Percentiles rank a stretch among this genome's conserved stretches.
These are phyloP conservation scores for Psilopsiagon aymara DNA, from an alignment of 2,113 vertebrate species.

Conservation along the genomic window DNA sequence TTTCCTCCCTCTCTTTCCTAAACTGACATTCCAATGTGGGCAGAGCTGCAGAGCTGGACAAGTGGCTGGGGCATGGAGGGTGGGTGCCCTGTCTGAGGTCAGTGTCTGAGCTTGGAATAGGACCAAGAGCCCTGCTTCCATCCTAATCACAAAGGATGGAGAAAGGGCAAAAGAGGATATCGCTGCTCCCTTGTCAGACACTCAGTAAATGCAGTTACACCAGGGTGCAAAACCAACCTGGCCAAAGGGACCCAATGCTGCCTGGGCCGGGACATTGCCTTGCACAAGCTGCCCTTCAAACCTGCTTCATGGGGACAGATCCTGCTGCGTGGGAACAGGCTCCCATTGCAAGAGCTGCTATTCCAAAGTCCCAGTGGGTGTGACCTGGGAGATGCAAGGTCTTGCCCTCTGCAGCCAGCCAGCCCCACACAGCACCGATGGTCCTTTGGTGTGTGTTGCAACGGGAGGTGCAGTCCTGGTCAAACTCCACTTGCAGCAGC, in stretches of 20 bases:
- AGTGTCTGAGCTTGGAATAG: not conserved
- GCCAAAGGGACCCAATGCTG: not conserved
- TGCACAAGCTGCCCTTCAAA: not conserved
- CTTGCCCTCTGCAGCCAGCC: not conserved
- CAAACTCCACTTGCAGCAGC: conserved; percentile 27
- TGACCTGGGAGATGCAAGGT: not conserved
- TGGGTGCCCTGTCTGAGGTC: not conserved
- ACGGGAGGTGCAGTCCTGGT: not conserved
- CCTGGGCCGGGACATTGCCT: not conserved
- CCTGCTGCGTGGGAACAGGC: not conserved
- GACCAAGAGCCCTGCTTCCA: not conserved
- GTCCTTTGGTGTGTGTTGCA: not conserved
- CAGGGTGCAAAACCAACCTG: not conserved
- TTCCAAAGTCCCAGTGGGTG: conserved; percentile 39
- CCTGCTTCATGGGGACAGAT: not conserved
- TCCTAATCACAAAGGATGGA: not conserved
- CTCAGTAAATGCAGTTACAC: fast-evolving
- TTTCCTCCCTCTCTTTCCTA: not conserved
- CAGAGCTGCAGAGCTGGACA: not conserved
- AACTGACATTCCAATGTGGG: not conserved
- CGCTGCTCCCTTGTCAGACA: not conserved
- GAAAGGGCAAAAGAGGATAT: not conserved
- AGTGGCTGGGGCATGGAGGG: not conserved
- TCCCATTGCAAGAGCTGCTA: not conserved
- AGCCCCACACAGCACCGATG: not conserved